Evolutionary conservation across 2,888 invertebrate species (phyloP).

Genomic region (Prenolepis imparis): DNA sequence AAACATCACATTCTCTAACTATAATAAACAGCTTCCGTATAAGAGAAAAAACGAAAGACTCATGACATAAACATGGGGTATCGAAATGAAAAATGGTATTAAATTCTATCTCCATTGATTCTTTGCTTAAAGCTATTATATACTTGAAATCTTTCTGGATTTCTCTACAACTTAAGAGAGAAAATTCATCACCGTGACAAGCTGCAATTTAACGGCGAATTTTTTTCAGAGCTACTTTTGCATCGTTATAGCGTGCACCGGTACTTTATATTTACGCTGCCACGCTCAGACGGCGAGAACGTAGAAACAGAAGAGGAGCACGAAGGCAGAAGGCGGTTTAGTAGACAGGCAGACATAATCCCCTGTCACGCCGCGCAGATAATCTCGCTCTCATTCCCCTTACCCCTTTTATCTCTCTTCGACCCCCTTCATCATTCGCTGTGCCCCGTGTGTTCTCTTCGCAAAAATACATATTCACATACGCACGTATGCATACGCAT

Average conservation of each 20-base stretch:
- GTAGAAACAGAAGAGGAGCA: slow-evolving; percentile 45
- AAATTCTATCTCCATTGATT: slow-evolving; percentile 1
- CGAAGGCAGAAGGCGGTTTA: slow-evolving; percentile 56
- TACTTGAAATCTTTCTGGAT: background rate
- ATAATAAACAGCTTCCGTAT: background rate
- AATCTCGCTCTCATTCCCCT: slow-evolving; percentile 58
- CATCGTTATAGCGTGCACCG: slow-evolving; percentile 26
- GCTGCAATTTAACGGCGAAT: slow-evolving; percentile 22
- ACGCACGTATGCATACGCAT: slow-evolving; percentile 3
- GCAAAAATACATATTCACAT: background rate
- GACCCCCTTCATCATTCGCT: slow-evolving; percentile 35
- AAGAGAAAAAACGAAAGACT: slow-evolving; percentile 5
- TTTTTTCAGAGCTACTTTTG: slow-evolving; percentile 14
- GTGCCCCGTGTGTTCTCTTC: slow-evolving; percentile 33
- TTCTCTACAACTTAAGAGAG: background rate
- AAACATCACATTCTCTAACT: background rate
- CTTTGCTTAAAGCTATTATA: background rate
- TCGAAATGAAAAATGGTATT: background rate
- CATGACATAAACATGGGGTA: background rate
- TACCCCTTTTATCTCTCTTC: slow-evolving; percentile 42
- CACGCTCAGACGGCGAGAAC: slow-evolving; percentile 44
- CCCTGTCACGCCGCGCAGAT: slow-evolving; percentile 66
- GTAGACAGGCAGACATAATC: slow-evolving; percentile 70
- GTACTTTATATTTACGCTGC: slow-evolving; percentile 32
- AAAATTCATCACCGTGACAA: slow-evolving; percentile 2